These are phyloP conservation scores for Epizoanthus stellaris DNA, from an alignment of 92 coral and sea anemone species.

Conservation along the genomic window DNA sequence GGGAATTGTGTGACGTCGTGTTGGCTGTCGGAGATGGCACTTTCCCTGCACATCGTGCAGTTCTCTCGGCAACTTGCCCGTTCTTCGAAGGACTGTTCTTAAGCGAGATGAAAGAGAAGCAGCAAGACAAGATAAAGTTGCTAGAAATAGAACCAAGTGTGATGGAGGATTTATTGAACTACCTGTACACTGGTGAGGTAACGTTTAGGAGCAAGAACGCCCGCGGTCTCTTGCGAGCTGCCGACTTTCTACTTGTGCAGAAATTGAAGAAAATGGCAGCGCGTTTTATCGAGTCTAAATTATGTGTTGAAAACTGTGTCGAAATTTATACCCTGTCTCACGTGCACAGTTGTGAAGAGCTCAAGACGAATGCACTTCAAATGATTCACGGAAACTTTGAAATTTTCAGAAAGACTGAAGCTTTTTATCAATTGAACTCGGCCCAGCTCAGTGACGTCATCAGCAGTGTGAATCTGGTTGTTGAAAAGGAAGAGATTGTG, in stretches of 20 bases:
- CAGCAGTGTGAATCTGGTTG: conserved; percentile 1
- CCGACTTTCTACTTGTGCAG: conserved; percentile 14
- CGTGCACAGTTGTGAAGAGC: conserved; percentile 6
- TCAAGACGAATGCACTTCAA: conserved; percentile 9
- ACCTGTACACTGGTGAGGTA: conserved; percentile 20
- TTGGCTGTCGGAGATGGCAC: neutral
- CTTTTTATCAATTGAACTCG: neutral
- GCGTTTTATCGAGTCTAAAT: conserved; percentile 16
- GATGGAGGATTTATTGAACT: neutral
- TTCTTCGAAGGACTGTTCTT: conserved; percentile 19
- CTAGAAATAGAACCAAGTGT: neutral
- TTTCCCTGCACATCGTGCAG: conserved; percentile 11
- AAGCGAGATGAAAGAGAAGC: conserved; percentile 10
- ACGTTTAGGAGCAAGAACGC: neutral
- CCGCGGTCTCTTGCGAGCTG: conserved; percentile 11
- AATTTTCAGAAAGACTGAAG: neutral
- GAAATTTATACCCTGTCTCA: neutral
- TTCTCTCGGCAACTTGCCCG: neutral
- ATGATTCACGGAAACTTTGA: conserved; percentile 3
- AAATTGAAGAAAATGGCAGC: conserved; percentile 23
- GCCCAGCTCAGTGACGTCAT: conserved; percentile 2
- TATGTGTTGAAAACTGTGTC: conserved; percentile 3
- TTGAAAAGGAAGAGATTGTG: conserved; percentile 7
- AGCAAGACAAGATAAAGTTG: conserved; percentile 6
- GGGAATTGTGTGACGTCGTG: conserved; percentile 7